Evolutionary conservation across 2,888 invertebrate genomes (phyloP), one percentile per base, ranked within the genome.

Genomic region (Euplagia quadripunctaria): DNA sequence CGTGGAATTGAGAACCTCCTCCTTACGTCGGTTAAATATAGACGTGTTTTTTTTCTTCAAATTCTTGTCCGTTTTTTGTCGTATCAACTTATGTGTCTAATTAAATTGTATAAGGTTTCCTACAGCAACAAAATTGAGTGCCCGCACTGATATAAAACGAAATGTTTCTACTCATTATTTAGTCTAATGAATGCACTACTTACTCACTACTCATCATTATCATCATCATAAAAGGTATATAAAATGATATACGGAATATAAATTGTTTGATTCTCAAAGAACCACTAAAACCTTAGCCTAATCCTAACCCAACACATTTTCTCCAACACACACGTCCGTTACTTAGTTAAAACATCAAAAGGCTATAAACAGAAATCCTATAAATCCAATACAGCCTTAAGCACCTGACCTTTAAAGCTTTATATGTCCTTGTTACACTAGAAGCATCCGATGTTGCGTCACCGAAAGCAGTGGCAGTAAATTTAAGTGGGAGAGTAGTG

Each of bases 401-500:
- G 20, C 1, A 42, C 11, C 11, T 74, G 81, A 81, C 81, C 81
- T 77, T 68, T 61, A 74, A 58, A 58, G 64, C 67, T 70, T 64
- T 66, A 73, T 68, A 68, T 76, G 8, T 61, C 52, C 70, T 61
- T 31, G 61, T 74, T 74, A 72, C 71, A 75, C 72, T 69, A 75
- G 43, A 69, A 9, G n/a, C 52, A 51, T 68, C 66, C n/a, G 63
- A 81, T 78, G 76, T 75, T 81, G 55, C 84, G 73, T 78, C 70
- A 78, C 76, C 64, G 31, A 77, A 77, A 81, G 72, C 76, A 81
- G 74, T 76, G 64, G 52, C n/a, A 46, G 66, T 63, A 65, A 71
- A 81, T 72, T 74, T 79, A 74, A 76, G 72, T 70, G 68, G 55
- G 71, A 74, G 80, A 83, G 71, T 46, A 58, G 64, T 84, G 75